Percentiles rank a stretch among this genome's conserved stretches.
These are phyloP conservation scores for Potorous gilbertii DNA, from an alignment of 2,797 vertebrate genomes.

Conservation along the genomic window DNA sequence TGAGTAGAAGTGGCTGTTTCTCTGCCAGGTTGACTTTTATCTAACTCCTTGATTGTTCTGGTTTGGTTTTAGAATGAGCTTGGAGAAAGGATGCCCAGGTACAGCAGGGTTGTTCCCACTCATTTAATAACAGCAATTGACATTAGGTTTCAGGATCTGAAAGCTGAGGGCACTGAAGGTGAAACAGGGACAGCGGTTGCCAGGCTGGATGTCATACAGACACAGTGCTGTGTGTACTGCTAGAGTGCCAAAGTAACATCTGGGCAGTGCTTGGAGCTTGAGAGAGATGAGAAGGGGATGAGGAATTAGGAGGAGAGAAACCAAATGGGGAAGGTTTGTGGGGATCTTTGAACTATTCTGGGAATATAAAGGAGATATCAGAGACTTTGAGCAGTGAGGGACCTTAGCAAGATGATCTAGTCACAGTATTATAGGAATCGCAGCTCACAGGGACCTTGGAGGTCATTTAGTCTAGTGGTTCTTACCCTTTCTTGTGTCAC, in stretches of 20 bases:
- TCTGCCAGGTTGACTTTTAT: neutral
- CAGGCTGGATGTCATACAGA: neutral
- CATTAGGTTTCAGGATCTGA: neutral
- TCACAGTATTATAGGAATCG: neutral
- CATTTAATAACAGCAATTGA: neutral
- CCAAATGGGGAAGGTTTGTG: neutral
- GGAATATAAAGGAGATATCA: neutral
- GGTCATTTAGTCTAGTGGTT: neutral
- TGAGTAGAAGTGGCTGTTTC: neutral
- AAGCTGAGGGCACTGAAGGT: neutral
- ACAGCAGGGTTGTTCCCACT: neutral
- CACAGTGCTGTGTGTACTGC: neutral
- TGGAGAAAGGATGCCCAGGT: neutral
- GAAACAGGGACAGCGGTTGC: neutral
- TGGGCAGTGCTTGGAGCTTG: neutral
- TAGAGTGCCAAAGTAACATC: neutral
- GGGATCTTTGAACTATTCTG: neutral
- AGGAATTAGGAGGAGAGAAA: neutral
- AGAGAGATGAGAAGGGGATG: neutral
- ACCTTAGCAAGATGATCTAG: neutral
- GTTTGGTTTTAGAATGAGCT: neutral
- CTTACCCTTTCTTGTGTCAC: neutral
- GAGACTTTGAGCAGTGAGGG: neutral
- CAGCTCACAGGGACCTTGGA: neutral
- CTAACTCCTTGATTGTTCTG: neutral